Evolutionary conservation across 2,797 vertebrate species (phyloP), one percentile per base, ranked within the genome.

Genomic region (Psittacula derbiana): DNA sequence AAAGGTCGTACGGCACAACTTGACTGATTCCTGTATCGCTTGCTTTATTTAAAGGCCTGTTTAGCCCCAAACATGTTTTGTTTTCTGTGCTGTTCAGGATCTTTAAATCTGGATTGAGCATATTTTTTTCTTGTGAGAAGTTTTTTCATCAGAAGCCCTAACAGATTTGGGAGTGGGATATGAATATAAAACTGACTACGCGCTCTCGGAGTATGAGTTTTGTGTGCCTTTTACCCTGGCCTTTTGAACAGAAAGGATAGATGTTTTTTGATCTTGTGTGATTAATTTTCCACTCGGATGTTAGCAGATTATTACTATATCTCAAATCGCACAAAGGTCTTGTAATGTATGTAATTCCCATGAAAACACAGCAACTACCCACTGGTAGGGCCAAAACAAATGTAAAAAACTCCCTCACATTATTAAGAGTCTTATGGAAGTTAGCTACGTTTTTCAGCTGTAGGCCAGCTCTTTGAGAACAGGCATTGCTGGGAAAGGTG

Each of bases 81-180:
- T 36, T 58, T 80, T 50, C 14, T 10, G 19, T 0, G 1, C 7
- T 33, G 11, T 53, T 55, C 0, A 2, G 33, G 15, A 65, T 33
- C 53, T 43, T 64, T 53, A 61, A 79, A 81, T 24, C 3, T 73
- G 9, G n/a, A 5, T 16, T 86, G 25, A 12, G 24, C 7, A 4
- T 23, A 3, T 4, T 20, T 33, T 33, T 33, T 69, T 57, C 28
- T 14, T n/a, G 28, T 8, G 16, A 61, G 36, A 28, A 44, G 4
- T 13, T 70, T 50, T 79, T 19, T 58, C 7, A 3, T 44, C 43
- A 73, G 38, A 31, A 65, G 20, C 13, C 31, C 15, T 33, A 44
- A 43, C 6, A 53, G 49, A 14, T 74, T 40, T 70, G 58, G 8
- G 62, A 91, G 23, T 24, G 52, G 44, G 25, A 47, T 47, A 64